Percentiles rank a stretch among this genome's conserved stretches.
phyloP scores from a whole-genome alignment of 2,888 invertebrate species.

The Liodrosophila aerea region DNA sequence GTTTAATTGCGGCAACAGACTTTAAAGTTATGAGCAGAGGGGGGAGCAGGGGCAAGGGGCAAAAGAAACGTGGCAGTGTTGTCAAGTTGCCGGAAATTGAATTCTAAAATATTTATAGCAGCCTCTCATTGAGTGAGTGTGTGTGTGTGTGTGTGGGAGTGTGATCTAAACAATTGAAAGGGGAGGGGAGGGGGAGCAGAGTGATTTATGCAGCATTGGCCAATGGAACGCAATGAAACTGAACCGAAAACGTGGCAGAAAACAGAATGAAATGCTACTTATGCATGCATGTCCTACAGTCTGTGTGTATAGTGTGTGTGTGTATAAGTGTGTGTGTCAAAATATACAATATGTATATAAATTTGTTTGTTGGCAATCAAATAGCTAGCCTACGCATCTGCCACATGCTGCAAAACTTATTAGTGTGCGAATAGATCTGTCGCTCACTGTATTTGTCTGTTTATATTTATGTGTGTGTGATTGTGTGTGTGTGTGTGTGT shows the following conservation, averaged over 20 bases:
- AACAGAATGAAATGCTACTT: conserved; percentile 60
- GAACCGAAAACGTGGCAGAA: conserved; percentile 18
- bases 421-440: conserved; percentile 42
- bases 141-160: conserved; percentile 2
- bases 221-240: conserved; percentile 54
- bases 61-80: conserved; percentile 37
- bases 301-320: conserved; percentile 1
- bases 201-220: conserved; percentile 67
- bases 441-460: conserved; percentile 3
- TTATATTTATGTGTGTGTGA: conserved; percentile 3
- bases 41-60: conserved; percentile 4
- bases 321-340: conserved; percentile 19
- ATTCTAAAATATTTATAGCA: conserved; percentile 69
- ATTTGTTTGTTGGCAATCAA: conserved; percentile 21
- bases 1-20: conserved; percentile 62
- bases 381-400: neutral
- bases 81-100: conserved; percentile 68
- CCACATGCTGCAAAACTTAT: conserved; percentile 43
- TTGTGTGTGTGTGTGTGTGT: conserved; percentile 8
- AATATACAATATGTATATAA: conserved; percentile 35
- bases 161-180: conserved; percentile 35
- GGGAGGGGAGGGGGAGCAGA: conserved; percentile 26
- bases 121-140: neutral
- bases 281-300: conserved; percentile 52
- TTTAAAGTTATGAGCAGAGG: conserved; percentile 45